phyloP scores from a whole-genome alignment of 2,888 invertebrate genomes.

The Nymphalis polychloros region DNA sequence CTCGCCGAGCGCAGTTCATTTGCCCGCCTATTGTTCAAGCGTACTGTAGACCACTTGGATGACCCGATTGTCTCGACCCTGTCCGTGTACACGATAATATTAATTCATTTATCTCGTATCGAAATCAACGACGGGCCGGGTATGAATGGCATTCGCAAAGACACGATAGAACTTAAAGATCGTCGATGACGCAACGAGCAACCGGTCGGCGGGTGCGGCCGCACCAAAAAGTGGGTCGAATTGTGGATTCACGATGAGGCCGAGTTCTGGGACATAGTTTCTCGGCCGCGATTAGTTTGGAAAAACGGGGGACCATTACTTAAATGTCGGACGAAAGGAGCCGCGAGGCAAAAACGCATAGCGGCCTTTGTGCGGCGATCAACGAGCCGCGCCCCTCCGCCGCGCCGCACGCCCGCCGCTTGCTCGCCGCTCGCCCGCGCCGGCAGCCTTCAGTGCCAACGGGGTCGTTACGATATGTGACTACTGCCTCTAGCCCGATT shows the following conservation, averaged over 20 bases:
- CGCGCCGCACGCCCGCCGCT: conserved; percentile 14
- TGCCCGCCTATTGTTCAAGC: background rate
- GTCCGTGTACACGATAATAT: background rate
- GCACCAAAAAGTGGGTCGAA: conserved; percentile 56
- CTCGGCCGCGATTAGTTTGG: conserved; percentile 56
- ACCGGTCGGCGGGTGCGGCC: conserved; percentile 42
- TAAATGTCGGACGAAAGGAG: conserved; percentile 61
- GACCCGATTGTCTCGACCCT: too few relatives aligned
- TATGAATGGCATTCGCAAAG: conserved; percentile 30
- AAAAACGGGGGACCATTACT: conserved; percentile 63
- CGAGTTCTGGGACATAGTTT: conserved; percentile 49
- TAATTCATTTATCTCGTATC: conserved; percentile 14
- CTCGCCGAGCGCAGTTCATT: background rate
- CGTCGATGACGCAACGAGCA: conserved; percentile 44
- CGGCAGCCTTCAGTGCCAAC: conserved; percentile 15
- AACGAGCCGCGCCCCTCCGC: conserved; percentile 6
- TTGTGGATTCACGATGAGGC: conserved; percentile 46
- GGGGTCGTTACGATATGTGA: conserved; percentile 5
- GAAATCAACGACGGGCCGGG: conserved; percentile 2
- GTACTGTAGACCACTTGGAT: background rate
- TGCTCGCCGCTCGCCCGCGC: background rate
- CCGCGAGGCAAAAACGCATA: conserved; percentile 63
- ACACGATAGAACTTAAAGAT: conserved; percentile 18
- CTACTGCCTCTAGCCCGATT: background rate
- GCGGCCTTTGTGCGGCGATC: conserved; percentile 43